These are phyloP conservation scores for Hedya salicella DNA, from an alignment of 2,888 invertebrate species.

Conservation along the genomic window DNA sequence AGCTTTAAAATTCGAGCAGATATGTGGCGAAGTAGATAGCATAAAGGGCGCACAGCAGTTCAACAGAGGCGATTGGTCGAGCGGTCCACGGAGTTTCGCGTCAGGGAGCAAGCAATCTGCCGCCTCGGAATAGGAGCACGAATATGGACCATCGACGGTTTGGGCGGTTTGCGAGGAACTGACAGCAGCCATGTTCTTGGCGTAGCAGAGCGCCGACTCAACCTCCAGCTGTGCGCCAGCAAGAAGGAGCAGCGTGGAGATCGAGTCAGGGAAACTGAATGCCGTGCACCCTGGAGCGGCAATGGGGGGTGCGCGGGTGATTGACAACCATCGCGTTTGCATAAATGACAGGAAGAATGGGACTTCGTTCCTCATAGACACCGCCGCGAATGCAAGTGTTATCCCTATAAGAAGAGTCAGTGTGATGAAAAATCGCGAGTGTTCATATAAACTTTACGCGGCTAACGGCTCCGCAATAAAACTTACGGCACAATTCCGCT, in stretches of 20 bases:
- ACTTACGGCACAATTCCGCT: constrained; percentile 1
- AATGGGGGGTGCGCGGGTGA: constrained; percentile 4
- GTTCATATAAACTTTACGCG: constrained; percentile 1
- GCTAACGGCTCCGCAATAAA: background rate
- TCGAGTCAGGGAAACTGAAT: constrained; percentile 12
- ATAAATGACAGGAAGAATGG: constrained; percentile 10
- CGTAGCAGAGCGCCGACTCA: background rate
- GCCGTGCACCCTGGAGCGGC: constrained; percentile 3
- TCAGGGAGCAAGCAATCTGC: background rate
- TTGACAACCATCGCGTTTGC: constrained; percentile 2
- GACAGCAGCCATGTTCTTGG: constrained; percentile 1
- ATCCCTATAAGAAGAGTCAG: background rate
- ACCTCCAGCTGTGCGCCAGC: background rate
- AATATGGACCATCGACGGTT: constrained; percentile 4
- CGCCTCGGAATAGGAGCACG: background rate
- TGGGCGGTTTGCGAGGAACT: constrained; percentile 8
- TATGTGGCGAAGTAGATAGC: background rate
- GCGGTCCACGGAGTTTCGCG: too few species aligned
- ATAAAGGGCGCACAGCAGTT: background rate
- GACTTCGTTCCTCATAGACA: constrained; percentile 1
- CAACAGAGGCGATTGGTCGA: background rate
- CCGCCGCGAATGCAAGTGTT: background rate
- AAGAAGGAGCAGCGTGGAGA: background rate
- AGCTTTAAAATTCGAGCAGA: background rate
- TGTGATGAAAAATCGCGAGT: background rate